Base-by-base conservation (phyloP, 1,140 invertebrate species). In the Gonioctena quinquepunctata region DNA sequence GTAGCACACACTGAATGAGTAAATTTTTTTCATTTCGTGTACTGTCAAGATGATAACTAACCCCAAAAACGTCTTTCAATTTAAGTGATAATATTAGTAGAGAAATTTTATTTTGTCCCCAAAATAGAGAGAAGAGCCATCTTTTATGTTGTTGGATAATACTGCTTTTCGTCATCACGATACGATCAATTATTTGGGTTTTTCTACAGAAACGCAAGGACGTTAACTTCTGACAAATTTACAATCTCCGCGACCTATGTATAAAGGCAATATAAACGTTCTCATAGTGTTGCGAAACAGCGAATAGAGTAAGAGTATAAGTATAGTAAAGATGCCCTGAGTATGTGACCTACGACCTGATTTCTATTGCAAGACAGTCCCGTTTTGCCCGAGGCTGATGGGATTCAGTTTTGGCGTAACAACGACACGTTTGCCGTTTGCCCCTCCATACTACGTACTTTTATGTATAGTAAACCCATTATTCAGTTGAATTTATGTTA, bases 311-410 rank as follows among this genome's bases (percentile, higher is more conserved):
- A 50, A 63, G 61, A 63, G 61, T 48, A 63, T 63, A 63, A 57
- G 64, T 66, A 42, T 42, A 42, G 33, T 42, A 66, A 66, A 33
- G 71, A 66, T 73, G 71, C 68, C 71, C 62, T 63, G 60, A 60
- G 73, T 75, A 70, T 72, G 70, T 75, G 70, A 75, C 73, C 73
- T 75, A 62, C 61, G 70, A 72, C 73, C 73, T 68, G 73, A 75
- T 75, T 75, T 75, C 73, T 75, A 72, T 75, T 70, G 69, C 72
- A 62, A 72, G 69, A 67, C 66, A 70, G 73, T 75, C 70, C 73
- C 70, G 73, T 75, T 75, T 69, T 18, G 70, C 73, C 52, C 50
- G 25, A 52, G 70, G 73, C 70, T 23, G 8, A 21, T 33, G 26
- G 25, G 33, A 63, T 63, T 52, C 56, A 42, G 50, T 70, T 70